A percentile compares a stretch with the other conserved stretches of the same genome.
These are phyloP conservation scores for Bombus waltoni DNA, from an alignment of 1,140 invertebrate species.

Conservation along the genomic window DNA sequence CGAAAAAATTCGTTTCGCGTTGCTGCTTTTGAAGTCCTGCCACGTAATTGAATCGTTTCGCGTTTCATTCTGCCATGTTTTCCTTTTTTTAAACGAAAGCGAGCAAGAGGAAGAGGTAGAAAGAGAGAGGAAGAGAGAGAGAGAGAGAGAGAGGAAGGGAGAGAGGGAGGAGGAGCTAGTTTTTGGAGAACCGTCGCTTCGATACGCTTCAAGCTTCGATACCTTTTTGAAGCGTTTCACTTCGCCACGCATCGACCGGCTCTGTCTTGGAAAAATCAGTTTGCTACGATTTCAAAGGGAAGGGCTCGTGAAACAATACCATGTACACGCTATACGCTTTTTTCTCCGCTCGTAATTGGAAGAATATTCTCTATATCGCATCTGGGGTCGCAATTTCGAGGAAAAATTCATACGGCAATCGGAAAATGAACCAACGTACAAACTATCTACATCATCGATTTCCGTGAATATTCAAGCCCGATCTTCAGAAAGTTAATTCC, in stretches of 20 bases:
- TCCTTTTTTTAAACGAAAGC: not conserved
- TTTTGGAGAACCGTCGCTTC: constrained; percentile 13
- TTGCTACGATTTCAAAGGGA: constrained; percentile 16
- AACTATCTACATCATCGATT: not conserved
- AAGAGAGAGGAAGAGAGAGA: not conserved
- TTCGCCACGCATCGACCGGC: not conserved
- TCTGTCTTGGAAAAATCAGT: constrained; percentile 29
- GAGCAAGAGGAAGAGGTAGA: not conserved
- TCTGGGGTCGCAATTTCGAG: not conserved
- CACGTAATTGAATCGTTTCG: constrained; percentile 10
- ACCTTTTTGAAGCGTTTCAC: constrained; percentile 24
- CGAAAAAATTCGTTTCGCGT: constrained; percentile 20
- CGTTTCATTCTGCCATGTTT: constrained; percentile 15
- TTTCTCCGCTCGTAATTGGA: not conserved
- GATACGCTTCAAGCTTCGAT: constrained; percentile 12
- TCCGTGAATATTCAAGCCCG: not conserved
- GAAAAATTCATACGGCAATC: not conserved
- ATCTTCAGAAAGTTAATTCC: not conserved
- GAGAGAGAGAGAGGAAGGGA: not conserved
- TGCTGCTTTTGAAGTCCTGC: constrained; percentile 22
- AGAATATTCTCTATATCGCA: not conserved
- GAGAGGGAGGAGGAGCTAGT: not conserved
- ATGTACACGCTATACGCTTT: not conserved
- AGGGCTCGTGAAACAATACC: constrained; percentile 4
- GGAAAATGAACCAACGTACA: not conserved